Percentiles rank a stretch among this genome's conserved stretches.
phyloP scores from a whole-genome alignment of 2,888 invertebrate genomes.

The Stictocephala bisonia region DNA sequence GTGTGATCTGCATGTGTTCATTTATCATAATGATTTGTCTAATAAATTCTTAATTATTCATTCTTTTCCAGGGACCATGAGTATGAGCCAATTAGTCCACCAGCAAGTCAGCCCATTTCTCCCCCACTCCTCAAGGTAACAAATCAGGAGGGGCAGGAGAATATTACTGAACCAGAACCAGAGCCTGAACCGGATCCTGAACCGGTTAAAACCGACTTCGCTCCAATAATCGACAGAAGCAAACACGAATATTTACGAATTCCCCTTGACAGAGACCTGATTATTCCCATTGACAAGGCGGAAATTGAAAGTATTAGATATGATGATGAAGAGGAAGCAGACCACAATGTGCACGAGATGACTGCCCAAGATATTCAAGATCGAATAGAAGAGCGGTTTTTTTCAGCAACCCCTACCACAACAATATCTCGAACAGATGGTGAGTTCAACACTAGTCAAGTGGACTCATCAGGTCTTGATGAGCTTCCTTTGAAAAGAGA shows the following conservation, averaged over 20 bases:
- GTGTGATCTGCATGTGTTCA: no score
- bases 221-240: conserved; percentile 17
- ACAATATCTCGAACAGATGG: conserved; percentile 73
- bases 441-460: conserved; percentile 73
- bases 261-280: conserved; percentile 56
- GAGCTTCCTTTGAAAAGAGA: conserved; percentile 68
- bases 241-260: conserved; percentile 57
- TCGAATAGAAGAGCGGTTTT: conserved; percentile 65
- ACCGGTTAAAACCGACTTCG: conserved; percentile 28
- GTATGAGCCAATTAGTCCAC: conserved; percentile 89
- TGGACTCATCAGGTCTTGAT: conserved; percentile 75
- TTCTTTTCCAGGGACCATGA: conserved; percentile 86
- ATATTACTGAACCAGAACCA: conserved; percentile 1
- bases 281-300: conserved; percentile 55
- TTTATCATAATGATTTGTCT: no score
- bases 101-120: conserved; percentile 65
- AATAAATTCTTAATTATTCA: conserved; percentile 47
- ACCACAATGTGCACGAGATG: conserved; percentile 67
- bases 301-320: conserved; percentile 67
- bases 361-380: conserved; percentile 64
- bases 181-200: no score
- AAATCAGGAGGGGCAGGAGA: conserved; percentile 44
- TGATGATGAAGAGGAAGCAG: conserved; percentile 58
- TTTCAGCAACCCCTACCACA: conserved; percentile 64
- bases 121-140: conserved; percentile 52